Evolutionary conservation across 1,140 invertebrate species (phyloP).

Genomic region (Drosophila kurseongensis): DNA sequence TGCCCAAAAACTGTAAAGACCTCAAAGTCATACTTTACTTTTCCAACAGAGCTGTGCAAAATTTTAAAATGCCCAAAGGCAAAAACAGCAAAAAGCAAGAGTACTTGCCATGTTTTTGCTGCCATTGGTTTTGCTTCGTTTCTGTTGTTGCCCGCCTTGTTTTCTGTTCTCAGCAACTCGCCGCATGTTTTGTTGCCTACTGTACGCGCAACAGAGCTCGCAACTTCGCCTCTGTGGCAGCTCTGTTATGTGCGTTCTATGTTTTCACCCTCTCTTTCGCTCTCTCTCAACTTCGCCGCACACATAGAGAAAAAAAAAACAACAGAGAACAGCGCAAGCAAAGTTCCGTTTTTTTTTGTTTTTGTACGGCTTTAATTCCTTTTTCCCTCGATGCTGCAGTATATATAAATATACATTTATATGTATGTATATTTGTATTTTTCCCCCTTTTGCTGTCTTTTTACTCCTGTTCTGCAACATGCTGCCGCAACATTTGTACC

Average conservation of each 20-base stretch:
- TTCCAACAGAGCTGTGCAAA: slow-evolving; percentile 36
- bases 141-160: slow-evolving; percentile 29
- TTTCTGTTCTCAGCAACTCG: slow-evolving; percentile 57
- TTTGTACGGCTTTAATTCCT: slow-evolving; percentile 72
- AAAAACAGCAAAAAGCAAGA: slow-evolving; percentile 30
- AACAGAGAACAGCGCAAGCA: slow-evolving; percentile 14
- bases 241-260: slow-evolving; percentile 68
- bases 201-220: slow-evolving; percentile 60
- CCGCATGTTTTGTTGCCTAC: slow-evolving; percentile 81
- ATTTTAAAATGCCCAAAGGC: slow-evolving; percentile 17
- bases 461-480: slow-evolving; percentile 30
- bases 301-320: slow-evolving; percentile 2
- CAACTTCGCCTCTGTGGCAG: slow-evolving; percentile 46
- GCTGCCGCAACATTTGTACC: slow-evolving; percentile 39
- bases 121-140: slow-evolving; percentile 37
- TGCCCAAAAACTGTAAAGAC: slow-evolving; percentile 37
- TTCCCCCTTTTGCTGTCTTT: slow-evolving; percentile 15
- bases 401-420: too few species aligned
- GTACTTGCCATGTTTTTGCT: slow-evolving; percentile 16
- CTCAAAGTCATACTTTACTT: slow-evolving; percentile 46
- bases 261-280: slow-evolving; percentile 38
- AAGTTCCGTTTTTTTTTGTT: slow-evolving; percentile 46
- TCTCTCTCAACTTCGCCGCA: slow-evolving; percentile 30
- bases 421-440: slow-evolving; percentile 8
- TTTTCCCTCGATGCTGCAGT: slow-evolving; percentile 26